Conservation (phyloP, 1,140 invertebrate species). For the Drosophila triauraria region DNA sequence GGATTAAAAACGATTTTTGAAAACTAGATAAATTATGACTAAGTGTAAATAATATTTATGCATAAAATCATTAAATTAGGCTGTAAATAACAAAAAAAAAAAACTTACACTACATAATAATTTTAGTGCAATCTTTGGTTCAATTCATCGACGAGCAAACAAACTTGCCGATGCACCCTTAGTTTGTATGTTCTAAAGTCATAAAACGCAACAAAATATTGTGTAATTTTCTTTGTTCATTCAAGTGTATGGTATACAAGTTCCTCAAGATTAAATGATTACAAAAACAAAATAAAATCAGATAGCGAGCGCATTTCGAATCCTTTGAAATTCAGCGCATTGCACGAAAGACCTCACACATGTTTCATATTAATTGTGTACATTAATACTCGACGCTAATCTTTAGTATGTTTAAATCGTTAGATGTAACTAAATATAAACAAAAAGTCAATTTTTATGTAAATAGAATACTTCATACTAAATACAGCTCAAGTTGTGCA, state of each 20-base stretch:
- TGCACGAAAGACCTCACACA: conserved; percentile 70
- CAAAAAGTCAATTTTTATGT: conserved; percentile 70
- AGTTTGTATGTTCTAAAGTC: conserved; percentile 38
- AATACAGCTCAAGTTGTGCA: conserved; percentile 62
- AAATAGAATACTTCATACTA: conserved; percentile 44
- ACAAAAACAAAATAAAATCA: conserved; percentile 55
- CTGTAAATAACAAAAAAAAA: conserved; percentile 50
- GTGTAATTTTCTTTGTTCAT: conserved; percentile 84
- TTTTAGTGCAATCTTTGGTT: conserved; percentile 81
- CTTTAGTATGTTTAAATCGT: conserved; percentile 31
- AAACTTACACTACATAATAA: conserved; percentile 66
- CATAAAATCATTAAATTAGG: conserved; percentile 19
- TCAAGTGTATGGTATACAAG: conserved; percentile 85
- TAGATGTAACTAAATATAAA: conserved; percentile 40
- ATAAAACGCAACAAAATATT: conserved; percentile 78
- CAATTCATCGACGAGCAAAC: conserved; percentile 24
- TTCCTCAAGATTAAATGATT: conserved; percentile 82
- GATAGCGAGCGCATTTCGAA: conserved; percentile 65
- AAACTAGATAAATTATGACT: conserved; percentile 34
- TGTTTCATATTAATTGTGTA: conserved; percentile 72
- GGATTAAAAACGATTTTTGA: conserved; percentile 42
- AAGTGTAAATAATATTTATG: conserved; percentile 45
- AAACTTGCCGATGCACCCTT: conserved; percentile 30
- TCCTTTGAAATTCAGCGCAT: conserved; percentile 48
- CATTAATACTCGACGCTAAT: conserved; percentile 41